These are phyloP conservation scores for Ictidomys tridecemlineatus DNA, from an alignment of 2,113 vertebrate species.

Conservation along the genomic window DNA sequence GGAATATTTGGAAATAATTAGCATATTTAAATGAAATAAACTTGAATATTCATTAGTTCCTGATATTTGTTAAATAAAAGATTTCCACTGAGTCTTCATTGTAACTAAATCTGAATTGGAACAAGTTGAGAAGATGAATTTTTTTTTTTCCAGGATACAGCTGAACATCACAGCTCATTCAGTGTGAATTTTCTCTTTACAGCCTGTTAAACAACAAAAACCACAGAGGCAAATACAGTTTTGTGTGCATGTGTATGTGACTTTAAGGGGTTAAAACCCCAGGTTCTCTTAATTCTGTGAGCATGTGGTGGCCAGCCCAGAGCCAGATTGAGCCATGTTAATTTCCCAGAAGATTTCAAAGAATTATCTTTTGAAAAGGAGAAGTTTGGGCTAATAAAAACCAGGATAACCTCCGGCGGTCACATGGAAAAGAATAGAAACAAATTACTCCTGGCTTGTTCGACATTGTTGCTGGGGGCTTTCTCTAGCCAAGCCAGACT, in stretches of 20 bases:
- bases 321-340: slow-evolving; percentile 75
- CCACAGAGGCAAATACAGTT: not conserved
- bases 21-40: not conserved
- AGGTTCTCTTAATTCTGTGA: slow-evolving; percentile 51
- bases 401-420: slow-evolving; percentile 74
- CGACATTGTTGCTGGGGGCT: slow-evolving; percentile 35
- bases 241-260: not conserved
- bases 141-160: not conserved
- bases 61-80: slow-evolving; percentile 45
- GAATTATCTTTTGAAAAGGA: slow-evolving; percentile 81
- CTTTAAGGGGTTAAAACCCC: slow-evolving; percentile 65
- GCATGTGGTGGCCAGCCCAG: slow-evolving; percentile 77
- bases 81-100: not conserved
- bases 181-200: not conserved
- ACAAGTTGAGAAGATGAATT: not conserved
- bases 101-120: not conserved
- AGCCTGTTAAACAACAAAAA: not conserved
- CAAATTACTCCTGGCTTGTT: slow-evolving; percentile 79
- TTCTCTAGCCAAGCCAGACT: not conserved
- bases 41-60: slow-evolving; percentile 3
- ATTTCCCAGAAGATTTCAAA: slow-evolving; percentile 83
- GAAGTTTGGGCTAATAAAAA: slow-evolving; percentile 82
- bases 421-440: slow-evolving; percentile 75
- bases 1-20: not conserved
- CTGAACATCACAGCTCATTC: not conserved